Evolutionary conservation across 2,113 vertebrate genomes (phyloP), one percentile per base, ranked within the genome.

Genomic region (Cisticola juncidis): DNA sequence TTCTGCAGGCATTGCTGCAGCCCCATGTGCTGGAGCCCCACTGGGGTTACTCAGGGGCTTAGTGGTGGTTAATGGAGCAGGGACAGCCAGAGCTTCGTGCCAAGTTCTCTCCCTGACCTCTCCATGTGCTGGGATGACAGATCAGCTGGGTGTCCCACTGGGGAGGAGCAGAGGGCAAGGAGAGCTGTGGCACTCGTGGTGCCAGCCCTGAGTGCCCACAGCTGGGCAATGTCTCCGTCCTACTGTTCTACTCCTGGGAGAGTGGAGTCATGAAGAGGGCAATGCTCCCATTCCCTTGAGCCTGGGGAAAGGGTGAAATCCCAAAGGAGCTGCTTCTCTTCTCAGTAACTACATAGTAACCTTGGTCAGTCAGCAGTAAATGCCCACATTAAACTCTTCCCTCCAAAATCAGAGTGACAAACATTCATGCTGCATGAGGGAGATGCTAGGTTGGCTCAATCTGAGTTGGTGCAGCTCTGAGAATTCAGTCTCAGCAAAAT

Each of bases 91-190:
- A 61, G 5, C 14, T 44, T 35, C 1, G 0, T 5, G 23, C 51
- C 3, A 5, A 3, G 8, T 3, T 23, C 18, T 48, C 13, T 56
- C 31, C 14, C 12, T 50, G 51, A 14, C 18, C 23, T 47, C 8
- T 14, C 36, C 1, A 0, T 33, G 42, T 60, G 36, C 40, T 5
- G 14, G 26, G 26, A 42, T 1, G 57, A 47, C 14, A 25, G 35
- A 40, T 16, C n/a, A 42, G 24, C 14, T 1, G 3, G 7, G 9
- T 83, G 2, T 44, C 26, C 14, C 0, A 0, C 26, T 2, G 12
- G 35, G 35, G 65, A 81, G 29, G 44, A 14, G 17, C 20, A 14
- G 48, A 15, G 4, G 40, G 12, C 6, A 8, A 11, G 71, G 25
- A 54, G 31, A 38, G 56, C n/a, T n/a, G n/a, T n/a, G n/a, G n/a